phyloP scores from a whole-genome alignment of 2,113 vertebrate genomes.

The Cyanoderma ruficeps region DNA sequence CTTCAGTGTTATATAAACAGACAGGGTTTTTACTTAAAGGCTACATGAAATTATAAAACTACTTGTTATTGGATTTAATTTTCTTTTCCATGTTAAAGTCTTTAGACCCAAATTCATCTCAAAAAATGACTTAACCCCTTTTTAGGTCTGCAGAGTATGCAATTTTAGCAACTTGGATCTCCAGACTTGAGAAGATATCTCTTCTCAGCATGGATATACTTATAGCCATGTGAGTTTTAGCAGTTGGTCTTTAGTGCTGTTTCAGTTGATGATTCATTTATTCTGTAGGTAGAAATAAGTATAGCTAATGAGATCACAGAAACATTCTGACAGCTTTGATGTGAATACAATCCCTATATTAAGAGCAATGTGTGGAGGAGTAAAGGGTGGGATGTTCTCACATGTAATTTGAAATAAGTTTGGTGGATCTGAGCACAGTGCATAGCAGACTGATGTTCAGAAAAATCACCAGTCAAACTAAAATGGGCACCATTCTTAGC shows the following conservation, averaged over 20 bases:
- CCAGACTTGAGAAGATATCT: background rate
- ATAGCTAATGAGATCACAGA: conserved; percentile 66
- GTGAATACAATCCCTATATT: conserved; percentile 63
- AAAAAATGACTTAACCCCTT: background rate
- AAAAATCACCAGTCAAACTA: conserved; percentile 38
- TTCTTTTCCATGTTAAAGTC: background rate
- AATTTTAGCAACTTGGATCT: background rate
- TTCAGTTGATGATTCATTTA: conserved; percentile 62
- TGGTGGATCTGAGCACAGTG: conserved; percentile 27
- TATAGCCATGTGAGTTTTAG: conserved; percentile 28
- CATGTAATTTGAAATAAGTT: conserved; percentile 55
- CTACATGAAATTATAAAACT: background rate
- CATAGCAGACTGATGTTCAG: conserved; percentile 30
- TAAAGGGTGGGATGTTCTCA: conserved; percentile 44
- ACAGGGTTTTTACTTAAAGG: background rate
- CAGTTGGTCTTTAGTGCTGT: conserved; percentile 37
- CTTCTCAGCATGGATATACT: background rate
- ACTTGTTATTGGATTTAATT: background rate
- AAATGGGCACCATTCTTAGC: background rate
- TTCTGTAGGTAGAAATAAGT: conserved; percentile 66
- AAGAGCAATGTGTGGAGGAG: conserved; percentile 59
- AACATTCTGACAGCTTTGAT: conserved; percentile 67
- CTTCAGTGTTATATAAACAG: background rate
- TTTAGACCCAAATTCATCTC: background rate
- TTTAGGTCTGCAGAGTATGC: background rate